phyloP scores from a whole-genome alignment of 2,113 vertebrate genomes.

The Nansenia antarctica region DNA sequence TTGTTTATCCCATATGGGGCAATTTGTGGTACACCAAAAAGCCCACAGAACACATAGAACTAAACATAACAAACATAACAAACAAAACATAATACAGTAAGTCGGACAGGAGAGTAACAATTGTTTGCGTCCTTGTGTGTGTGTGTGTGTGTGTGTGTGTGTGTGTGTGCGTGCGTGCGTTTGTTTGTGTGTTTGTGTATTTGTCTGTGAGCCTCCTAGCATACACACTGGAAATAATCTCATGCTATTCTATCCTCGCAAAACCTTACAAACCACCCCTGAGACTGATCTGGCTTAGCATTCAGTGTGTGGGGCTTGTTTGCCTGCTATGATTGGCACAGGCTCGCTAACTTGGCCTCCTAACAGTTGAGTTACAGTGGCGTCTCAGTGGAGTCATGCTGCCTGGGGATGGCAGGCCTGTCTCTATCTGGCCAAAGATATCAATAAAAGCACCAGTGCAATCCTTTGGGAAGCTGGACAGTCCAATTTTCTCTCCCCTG shows the following conservation, averaged over 20 bases:
- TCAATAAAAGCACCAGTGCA: conserved; percentile 67
- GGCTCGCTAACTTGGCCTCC: conserved; percentile 67
- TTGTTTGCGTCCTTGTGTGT: conserved; percentile 27
- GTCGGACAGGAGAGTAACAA: conserved; percentile 51
- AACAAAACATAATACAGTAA: too few relatives aligned
- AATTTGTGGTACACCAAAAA: too few relatives aligned
- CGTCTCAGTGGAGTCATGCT: conserved; percentile 58
- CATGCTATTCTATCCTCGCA: conserved; percentile 72
- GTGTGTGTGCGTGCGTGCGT: conserved; percentile 30
- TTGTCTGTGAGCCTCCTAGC: conserved; percentile 25
- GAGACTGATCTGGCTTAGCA: conserved; percentile 73
- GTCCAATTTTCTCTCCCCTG: conserved; percentile 60
- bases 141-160: conserved; percentile 51
- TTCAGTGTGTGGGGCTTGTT: conserved; percentile 68
- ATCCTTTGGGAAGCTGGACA: conserved; percentile 57
- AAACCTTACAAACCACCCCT: conserved; percentile 72
- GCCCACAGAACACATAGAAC: too few relatives aligned
- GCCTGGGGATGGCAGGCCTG: conserved; percentile 60
- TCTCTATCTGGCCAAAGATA: conserved; percentile 65
- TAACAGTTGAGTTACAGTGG: conserved; percentile 71
- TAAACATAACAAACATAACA: too few relatives aligned
- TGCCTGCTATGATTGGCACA: conserved; percentile 66
- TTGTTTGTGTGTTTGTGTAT: conserved; percentile 55
- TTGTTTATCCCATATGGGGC: too few relatives aligned
- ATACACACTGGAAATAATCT: conserved; percentile 58